Percentiles rank a stretch among this genome's conserved stretches.
These are phyloP conservation scores for Aplochiton taeniatus DNA, from an alignment of 2,797 vertebrate genomes.

Conservation along the genomic window DNA sequence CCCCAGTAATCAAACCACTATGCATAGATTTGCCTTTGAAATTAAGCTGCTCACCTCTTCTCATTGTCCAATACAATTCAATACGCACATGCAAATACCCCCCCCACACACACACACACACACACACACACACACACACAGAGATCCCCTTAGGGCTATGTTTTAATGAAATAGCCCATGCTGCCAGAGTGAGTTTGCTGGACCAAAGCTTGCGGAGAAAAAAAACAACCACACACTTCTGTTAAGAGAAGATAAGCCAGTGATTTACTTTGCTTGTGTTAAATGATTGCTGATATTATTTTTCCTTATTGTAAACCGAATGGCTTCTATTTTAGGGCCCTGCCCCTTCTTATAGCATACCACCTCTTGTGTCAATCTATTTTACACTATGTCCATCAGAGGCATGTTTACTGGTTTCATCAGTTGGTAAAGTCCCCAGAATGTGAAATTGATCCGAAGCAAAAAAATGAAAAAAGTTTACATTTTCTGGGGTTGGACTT, in stretches of 20 bases:
- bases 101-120: slow-evolving; percentile 4
- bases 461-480: too few relatives aligned
- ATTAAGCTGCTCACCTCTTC: slow-evolving; percentile 21
- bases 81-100: not conserved
- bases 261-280: slow-evolving; percentile 34
- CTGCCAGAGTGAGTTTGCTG: slow-evolving; percentile 34
- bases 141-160: slow-evolving; percentile 13
- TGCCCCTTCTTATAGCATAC: slow-evolving; percentile 1
- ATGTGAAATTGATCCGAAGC: too few relatives aligned
- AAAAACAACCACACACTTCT: slow-evolving; percentile 34
- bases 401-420: too few relatives aligned
- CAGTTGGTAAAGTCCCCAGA: too few relatives aligned
- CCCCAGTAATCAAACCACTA: slow-evolving; percentile 19
- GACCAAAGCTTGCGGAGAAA: slow-evolving; percentile 21
- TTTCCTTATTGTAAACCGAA: slow-evolving; percentile 26
- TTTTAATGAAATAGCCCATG: slow-evolving; percentile 36
- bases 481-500: too few relatives aligned
- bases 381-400: not conserved
- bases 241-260: slow-evolving; percentile 46
- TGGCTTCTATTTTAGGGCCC: slow-evolving; percentile 26
- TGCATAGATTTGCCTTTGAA: slow-evolving; percentile 30
- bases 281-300: slow-evolving; percentile 41
- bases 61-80: not conserved
- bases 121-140: not conserved
- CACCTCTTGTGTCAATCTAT: not conserved